Conservation (phyloP, 2,797 vertebrate species). For the Gymnodraco acuticeps region DNA sequence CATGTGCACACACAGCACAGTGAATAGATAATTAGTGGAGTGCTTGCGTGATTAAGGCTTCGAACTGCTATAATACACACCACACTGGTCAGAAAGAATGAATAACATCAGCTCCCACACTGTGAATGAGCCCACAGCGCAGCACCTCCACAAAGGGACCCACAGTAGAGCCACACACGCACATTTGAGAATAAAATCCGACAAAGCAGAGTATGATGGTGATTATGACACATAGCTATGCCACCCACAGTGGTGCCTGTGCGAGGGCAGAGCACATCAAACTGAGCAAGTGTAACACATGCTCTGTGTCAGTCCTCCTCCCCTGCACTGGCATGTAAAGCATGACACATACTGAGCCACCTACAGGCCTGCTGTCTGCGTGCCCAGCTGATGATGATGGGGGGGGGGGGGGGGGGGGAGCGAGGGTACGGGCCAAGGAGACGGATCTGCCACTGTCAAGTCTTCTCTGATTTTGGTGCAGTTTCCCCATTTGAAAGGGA, state of each 20-base stretch:
- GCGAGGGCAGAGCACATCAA: slow-evolving; percentile 82
- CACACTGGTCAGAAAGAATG: slow-evolving; percentile 68
- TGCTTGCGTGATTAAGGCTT: slow-evolving; percentile 44
- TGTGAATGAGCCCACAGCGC: slow-evolving; percentile 76
- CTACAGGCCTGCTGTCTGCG: slow-evolving; percentile 82
- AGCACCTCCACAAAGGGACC: slow-evolving; percentile 75
- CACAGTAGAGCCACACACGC: slow-evolving; percentile 49
- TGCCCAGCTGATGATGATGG: slow-evolving; percentile 65
- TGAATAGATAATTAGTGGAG: slow-evolving; percentile 46
- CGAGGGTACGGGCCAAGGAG: slow-evolving; percentile 46
- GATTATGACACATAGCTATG: slow-evolving; percentile 84
- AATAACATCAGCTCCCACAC: slow-evolving; percentile 76
- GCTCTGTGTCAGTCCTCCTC: slow-evolving; percentile 82
- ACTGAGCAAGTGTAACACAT: slow-evolving; percentile 83
- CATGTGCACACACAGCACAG: background rate
- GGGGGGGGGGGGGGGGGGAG: background rate
- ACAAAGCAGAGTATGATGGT: slow-evolving; percentile 79
- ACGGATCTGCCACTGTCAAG: slow-evolving; percentile 19
- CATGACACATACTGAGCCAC: slow-evolving; percentile 83
- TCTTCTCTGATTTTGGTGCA: no score
- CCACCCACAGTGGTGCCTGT: slow-evolving; percentile 82
- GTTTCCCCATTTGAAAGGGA: no score
- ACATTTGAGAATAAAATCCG: slow-evolving; percentile 57
- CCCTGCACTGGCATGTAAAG: slow-evolving; percentile 83
- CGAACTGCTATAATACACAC: slow-evolving; percentile 39